phyloP scores from a whole-genome alignment of 1,140 invertebrate species.

The Ylistrum balloti region DNA sequence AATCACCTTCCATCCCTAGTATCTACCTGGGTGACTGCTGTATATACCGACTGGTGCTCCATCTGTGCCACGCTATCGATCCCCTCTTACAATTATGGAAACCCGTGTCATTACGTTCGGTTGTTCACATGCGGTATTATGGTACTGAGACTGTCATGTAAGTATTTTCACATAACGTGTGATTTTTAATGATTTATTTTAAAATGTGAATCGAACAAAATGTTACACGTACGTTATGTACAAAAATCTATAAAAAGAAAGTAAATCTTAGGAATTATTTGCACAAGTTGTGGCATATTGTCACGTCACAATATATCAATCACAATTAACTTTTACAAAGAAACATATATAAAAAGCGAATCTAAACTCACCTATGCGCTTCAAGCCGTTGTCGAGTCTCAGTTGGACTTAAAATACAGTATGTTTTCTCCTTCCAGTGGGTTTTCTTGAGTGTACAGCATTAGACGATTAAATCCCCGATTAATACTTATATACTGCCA shows the following conservation, averaged over 20 bases:
- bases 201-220: conserved; percentile 27
- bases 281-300: not conserved
- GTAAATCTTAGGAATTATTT: not conserved
- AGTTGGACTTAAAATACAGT: too few species aligned
- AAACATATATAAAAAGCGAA: not conserved
- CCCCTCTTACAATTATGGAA: not conserved
- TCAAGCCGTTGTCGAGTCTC: not conserved
- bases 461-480: not conserved
- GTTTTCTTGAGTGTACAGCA: not conserved
- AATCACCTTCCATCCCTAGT: not conserved
- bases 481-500: not conserved
- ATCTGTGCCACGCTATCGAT: conserved; percentile 1
- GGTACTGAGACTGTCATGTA: not conserved
- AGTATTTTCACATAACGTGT: not conserved
- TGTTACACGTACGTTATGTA: not conserved
- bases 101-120: conserved; percentile 6
- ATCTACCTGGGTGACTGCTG: conserved; percentile 23
- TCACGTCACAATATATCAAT: not conserved
- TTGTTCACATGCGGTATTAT: not conserved
- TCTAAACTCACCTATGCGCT: not conserved
- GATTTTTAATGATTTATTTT: not conserved
- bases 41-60: not conserved
- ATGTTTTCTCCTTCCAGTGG: not conserved
- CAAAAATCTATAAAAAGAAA: not conserved
- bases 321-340: not conserved